phyloP scores from a whole-genome alignment of 2,797 vertebrate genomes.

The Columba guinea region DNA sequence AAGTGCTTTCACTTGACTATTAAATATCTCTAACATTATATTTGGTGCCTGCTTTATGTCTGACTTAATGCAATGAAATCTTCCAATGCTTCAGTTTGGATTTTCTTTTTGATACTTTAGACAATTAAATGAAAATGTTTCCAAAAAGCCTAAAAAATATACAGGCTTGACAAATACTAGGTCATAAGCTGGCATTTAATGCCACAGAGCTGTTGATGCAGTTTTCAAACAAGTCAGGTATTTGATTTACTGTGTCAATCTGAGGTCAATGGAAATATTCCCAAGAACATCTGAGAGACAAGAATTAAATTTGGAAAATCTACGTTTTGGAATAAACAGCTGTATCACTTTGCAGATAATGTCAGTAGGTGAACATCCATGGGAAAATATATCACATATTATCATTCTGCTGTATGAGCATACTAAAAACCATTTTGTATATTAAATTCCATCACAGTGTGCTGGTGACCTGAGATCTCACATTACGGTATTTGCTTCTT shows the following conservation, averaged over 20 bases:
- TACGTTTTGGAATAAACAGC: not conserved
- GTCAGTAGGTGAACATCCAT: not conserved
- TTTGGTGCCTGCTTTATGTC: not conserved
- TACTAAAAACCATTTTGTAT: not conserved
- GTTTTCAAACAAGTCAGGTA: not conserved
- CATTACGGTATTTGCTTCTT: not conserved
- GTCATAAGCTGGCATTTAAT: not conserved
- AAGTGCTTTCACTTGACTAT: not conserved
- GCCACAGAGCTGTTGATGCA: not conserved
- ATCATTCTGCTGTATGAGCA: not conserved
- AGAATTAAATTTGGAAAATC: not conserved
- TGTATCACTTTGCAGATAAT: not conserved
- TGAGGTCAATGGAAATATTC: not conserved
- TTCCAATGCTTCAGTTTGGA: not conserved
- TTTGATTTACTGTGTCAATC: not conserved
- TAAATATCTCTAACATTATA: not conserved
- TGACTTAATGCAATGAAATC: not conserved
- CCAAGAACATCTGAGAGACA: not conserved
- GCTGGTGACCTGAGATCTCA: not conserved
- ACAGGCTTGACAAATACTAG: not conserved
- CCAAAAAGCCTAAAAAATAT: not conserved
- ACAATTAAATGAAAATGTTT: not conserved
- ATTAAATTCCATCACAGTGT: not conserved
- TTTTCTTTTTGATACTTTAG: not conserved
- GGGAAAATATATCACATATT: not conserved